Conservation (phyloP, 2,888 invertebrate species). For the Drosophila pseudotalamancana region DNA sequence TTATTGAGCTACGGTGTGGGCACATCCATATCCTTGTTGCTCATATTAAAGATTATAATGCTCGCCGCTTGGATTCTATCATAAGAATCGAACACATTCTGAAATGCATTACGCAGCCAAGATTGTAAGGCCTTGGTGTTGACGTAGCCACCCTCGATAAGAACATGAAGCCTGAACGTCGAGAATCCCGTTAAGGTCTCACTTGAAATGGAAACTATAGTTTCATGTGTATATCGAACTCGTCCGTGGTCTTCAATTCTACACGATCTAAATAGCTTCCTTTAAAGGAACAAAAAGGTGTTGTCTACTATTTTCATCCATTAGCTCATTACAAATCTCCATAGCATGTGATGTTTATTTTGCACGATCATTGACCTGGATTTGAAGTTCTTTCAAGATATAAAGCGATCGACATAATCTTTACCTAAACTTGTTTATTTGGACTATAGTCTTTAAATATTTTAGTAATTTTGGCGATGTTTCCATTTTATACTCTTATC, state of each 20-base stretch:
- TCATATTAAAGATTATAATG: slow-evolving; percentile 6
- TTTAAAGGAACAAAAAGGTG: neutral
- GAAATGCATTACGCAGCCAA: slow-evolving; percentile 34
- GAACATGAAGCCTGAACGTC: slow-evolving; percentile 16
- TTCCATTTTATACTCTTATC: too few species aligned
- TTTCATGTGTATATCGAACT: slow-evolving; percentile 46
- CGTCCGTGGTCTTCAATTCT: slow-evolving; percentile 33
- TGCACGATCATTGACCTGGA: slow-evolving; percentile 6
- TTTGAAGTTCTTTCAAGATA: neutral
- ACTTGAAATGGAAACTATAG: slow-evolving; percentile 22
- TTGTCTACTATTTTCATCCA: slow-evolving; percentile 6
- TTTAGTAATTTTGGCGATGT: too few species aligned
- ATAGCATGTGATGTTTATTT: slow-evolving; percentile 6
- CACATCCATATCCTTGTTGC: slow-evolving; percentile 32
- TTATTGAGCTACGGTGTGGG: slow-evolving; percentile 33
- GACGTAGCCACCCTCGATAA: slow-evolving; percentile 5
- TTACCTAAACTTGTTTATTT: neutral
- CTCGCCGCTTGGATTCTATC: neutral
- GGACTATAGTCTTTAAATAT: neutral
- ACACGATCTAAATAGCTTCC: slow-evolving; percentile 44
- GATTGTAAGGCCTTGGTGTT: slow-evolving; percentile 11
- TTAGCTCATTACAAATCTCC: neutral
- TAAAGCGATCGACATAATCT: neutral
- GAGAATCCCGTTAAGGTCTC: neutral
- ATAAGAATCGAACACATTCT: neutral